Evolutionary conservation across 1,140 invertebrate genomes (phyloP), one percentile per base, ranked within the genome.

Genomic region (Ectropis grisescens): DNA sequence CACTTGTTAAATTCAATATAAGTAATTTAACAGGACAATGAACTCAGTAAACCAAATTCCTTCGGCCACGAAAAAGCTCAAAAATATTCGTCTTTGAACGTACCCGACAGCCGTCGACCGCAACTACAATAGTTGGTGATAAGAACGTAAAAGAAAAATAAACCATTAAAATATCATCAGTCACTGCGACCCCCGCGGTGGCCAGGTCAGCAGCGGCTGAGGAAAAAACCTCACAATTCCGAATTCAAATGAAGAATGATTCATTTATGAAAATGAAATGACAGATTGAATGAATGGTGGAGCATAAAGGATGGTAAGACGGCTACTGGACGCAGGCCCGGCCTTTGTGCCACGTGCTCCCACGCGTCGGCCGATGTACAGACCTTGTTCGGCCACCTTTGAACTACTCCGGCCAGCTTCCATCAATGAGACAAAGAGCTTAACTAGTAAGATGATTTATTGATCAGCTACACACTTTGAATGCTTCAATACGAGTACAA

Each of bases 241-340:
- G 61, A 65, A 75, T 76, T 66, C 68, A 68, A 76, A 76, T 70
- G 67, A 67, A 72, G 69, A 76, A 80, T 72, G 64, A 75, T 71
- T 76, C 71, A 68, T 76, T 74, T 76, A 75, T 72, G 65, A 75
- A 80, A 76, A 75, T 71, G 68, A 69, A 80, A 80, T 69, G 70
- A 78, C 72, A 75, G 71, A 74, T 69, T 75, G 75, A 70, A 68
- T 74, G 65, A 64, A 70, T 57, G 52, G 44, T 52, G n/a, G 52
- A 60, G 58, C 44, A 33, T 58, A 74, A 76, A 64, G 38, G 56
- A n/a, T n/a, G n/a, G n/a, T n/a, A n/a, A 30, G 40, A 48, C 43
- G 46, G 70, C 75, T 80, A 71, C 71, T 50, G 68, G 52, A 58
- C 52, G 52, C 44, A 13, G 15, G 3, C 54, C 57, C n/a, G n/a